Percentiles rank a stretch among this genome's conserved stretches.
phyloP scores from a whole-genome alignment of 1,140 invertebrate species.

The Mercenaria mercenaria region DNA sequence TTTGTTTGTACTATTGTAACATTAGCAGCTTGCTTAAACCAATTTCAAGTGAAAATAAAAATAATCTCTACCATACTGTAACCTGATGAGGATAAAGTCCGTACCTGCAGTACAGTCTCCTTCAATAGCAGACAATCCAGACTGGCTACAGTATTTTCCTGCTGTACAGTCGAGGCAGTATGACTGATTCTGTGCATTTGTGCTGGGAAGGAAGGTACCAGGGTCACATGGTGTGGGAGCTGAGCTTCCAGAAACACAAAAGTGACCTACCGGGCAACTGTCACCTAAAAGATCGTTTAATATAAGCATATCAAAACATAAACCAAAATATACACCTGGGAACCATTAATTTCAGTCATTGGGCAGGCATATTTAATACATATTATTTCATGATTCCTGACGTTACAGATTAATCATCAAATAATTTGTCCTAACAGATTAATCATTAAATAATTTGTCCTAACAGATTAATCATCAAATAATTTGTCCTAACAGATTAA shows the following conservation, averaged over 20 bases:
- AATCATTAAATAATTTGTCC: no score
- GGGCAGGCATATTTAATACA: no score
- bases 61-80: no score
- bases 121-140: slow-evolving; percentile 74
- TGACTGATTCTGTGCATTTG: slow-evolving; percentile 73
- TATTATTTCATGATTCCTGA: no score
- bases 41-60: no score
- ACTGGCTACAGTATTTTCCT: slow-evolving; percentile 80
- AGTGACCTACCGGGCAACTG: slow-evolving; percentile 78
- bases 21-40: no score
- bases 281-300: slow-evolving; percentile 78
- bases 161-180: slow-evolving; percentile 82
- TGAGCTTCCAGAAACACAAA: slow-evolving; percentile 78
- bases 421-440: no score
- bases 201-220: slow-evolving; percentile 81
- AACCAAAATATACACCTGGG: not conserved
- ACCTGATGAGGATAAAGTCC: not conserved
- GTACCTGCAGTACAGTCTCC: slow-evolving; percentile 80
- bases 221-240: slow-evolving; percentile 74
- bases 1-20: no score
- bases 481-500: no score
- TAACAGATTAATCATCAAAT: no score
- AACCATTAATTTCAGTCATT: no score
- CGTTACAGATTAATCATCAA: no score
- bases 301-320: not conserved